Base-by-base conservation (phyloP, 2,113 vertebrate species). In the Rhizomys pruinosus region DNA sequence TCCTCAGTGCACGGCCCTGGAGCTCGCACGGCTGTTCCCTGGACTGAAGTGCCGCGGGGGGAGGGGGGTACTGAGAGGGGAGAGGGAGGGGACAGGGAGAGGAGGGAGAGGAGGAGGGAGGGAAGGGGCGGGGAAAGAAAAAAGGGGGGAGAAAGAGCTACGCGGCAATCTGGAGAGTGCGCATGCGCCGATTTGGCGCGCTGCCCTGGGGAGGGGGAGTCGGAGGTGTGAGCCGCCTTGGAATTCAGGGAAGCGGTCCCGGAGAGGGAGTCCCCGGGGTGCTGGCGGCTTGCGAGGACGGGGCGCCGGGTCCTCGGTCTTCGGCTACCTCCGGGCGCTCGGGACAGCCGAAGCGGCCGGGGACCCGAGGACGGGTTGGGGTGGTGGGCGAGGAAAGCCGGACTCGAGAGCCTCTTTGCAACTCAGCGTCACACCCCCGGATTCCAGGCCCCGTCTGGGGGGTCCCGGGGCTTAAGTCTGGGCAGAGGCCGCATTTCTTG, bases 101-200 rank as follows among this genome's bases (percentile, higher is more conserved):
- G 55, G 63, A 82, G 90, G 39, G 76, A 61, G 44, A 59, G 72
- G 29, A 55, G 88, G 69, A 87, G 57, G n/a, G 44, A 64, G 66
- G 71, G 66, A 64, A 74, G 69, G 84, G 72, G 90, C 80, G 66
- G 74, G 92, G 94, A 92, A 87, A n/a, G 87, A 61, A 85, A 86
- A 72, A 57, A 32, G 23, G 71, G 71, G 59, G 90, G 78, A 7
- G 91, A n/a, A 64, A 78, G 79, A 95, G 96, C 97, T 97, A 97
- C 97, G 97, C 97, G 97, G 97, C 96, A 97, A 44, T n/a, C 55
- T 84, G 0, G 91, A 0, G 47, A 84, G 87, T 96, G 97, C 97
- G 97, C 97, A 97, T 97, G 97, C 97, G 97, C 87, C 4, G n/a
- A 0, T 64, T 78, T 97, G 96, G 95, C 96, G 91, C 93, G 94